Evolutionary conservation across 2,797 vertebrate genomes (phyloP).

Genomic region (Hemibagrus guttatus): DNA sequence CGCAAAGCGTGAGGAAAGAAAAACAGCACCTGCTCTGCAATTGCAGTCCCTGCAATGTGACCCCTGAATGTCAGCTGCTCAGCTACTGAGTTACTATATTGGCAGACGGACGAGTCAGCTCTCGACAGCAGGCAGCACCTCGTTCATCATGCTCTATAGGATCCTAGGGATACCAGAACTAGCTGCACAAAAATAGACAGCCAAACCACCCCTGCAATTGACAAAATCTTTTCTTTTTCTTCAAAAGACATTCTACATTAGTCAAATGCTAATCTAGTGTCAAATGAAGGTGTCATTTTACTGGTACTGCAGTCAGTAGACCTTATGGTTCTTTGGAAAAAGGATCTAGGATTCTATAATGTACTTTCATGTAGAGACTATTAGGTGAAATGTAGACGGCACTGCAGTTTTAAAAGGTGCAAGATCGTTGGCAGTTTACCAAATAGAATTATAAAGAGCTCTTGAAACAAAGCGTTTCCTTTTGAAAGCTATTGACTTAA

Average conservation of each 20-base stretch:
- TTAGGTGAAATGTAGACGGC: neutral
- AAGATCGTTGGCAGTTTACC: constrained; percentile 14
- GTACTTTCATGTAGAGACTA: constrained; percentile 1
- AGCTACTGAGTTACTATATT: constrained; percentile 59
- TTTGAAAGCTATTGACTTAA: constrained; percentile 52
- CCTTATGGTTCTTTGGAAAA: constrained; percentile 40
- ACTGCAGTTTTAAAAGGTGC: neutral
- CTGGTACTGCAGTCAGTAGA: neutral
- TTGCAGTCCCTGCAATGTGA: constrained; percentile 52
- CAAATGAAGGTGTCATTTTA: constrained; percentile 26
- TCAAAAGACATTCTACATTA: neutral
- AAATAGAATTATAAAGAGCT: constrained; percentile 40
- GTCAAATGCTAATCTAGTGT: constrained; percentile 20
- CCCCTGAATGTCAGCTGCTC: constrained; percentile 54
- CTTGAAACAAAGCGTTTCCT: constrained; percentile 47
- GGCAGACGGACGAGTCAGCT: constrained; percentile 53
- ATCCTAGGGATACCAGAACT: constrained; percentile 40
- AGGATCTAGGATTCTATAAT: constrained; percentile 9
- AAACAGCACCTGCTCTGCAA: constrained; percentile 54
- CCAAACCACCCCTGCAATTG: constrained; percentile 38
- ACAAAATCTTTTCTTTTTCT: neutral
- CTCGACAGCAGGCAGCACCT: constrained; percentile 54
- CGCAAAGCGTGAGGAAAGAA: constrained; percentile 30
- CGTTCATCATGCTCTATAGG: constrained; percentile 54
- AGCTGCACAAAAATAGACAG: constrained; percentile 47